Percentiles rank a stretch among this genome's conserved stretches.
Conservation (phyloP, 1,140 invertebrate species). For the Drosophila rufa region DNA sequence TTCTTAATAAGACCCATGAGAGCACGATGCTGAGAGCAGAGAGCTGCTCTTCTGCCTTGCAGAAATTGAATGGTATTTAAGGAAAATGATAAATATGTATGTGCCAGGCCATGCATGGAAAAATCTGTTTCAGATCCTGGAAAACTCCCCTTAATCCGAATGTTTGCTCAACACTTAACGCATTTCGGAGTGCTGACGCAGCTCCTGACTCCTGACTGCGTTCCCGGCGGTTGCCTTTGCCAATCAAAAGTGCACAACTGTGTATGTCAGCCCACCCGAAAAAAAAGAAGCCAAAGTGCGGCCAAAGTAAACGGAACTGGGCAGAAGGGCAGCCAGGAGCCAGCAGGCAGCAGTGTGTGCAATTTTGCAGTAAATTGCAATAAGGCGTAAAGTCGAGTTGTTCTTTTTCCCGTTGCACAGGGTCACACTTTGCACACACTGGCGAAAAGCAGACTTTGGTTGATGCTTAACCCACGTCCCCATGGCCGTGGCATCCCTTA, state of each 20-base stretch:
- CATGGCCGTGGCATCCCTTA: slow-evolving; percentile 10
- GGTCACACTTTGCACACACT: slow-evolving; percentile 31
- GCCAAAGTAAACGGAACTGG: slow-evolving; percentile 40
- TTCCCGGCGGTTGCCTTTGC: slow-evolving; percentile 31
- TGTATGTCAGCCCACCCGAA: slow-evolving; percentile 34
- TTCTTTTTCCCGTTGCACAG: slow-evolving; percentile 25
- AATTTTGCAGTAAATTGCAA: slow-evolving; percentile 80
- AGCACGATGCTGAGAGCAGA: too few species aligned
- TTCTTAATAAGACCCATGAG: too few species aligned
- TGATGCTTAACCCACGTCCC: slow-evolving; percentile 19
- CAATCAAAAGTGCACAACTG: slow-evolving; percentile 64
- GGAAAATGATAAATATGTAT: neutral
- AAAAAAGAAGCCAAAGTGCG: slow-evolving; percentile 22
- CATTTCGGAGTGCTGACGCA: slow-evolving; percentile 44
- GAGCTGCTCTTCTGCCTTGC: neutral
- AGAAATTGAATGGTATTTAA: neutral
- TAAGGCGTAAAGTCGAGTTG: slow-evolving; percentile 79
- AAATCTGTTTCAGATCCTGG: neutral
- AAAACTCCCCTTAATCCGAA: slow-evolving; percentile 32
- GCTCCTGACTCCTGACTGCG: slow-evolving; percentile 16
- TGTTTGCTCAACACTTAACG: slow-evolving; percentile 45
- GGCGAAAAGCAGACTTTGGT: slow-evolving; percentile 19
- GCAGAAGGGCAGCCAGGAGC: slow-evolving; percentile 13
- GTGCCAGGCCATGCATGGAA: neutral
- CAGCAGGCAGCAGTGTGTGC: slow-evolving; percentile 47